A percentile compares a stretch with the other conserved stretches of the same genome.
phyloP scores from a whole-genome alignment of 2,797 vertebrate species.

The Spinibarbus caldwelli region DNA sequence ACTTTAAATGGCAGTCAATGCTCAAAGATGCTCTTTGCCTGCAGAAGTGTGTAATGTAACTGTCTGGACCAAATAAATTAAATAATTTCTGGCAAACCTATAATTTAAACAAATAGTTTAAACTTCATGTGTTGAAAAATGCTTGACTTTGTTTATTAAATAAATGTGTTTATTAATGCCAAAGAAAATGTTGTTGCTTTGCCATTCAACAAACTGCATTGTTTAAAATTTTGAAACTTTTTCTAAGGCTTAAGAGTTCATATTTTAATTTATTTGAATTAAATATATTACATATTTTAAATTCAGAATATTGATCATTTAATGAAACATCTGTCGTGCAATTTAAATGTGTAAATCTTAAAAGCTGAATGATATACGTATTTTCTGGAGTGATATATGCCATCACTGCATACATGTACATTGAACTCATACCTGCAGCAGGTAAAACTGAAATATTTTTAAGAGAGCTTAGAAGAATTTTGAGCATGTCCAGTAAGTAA shows the following conservation, averaged over 20 bases:
- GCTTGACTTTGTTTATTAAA: not conserved
- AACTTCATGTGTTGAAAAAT: not conserved
- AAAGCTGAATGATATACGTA: not conserved
- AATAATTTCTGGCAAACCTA: no score
- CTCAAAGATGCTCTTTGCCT: no score
- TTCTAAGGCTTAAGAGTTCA: not conserved
- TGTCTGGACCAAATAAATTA: no score
- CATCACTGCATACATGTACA: not conserved
- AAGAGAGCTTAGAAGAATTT: constrained; percentile 2
- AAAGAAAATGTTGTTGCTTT: not conserved
- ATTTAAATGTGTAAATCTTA: not conserved
- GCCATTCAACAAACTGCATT: not conserved
- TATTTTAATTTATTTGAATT: not conserved
- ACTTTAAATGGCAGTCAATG: no score
- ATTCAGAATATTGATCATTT: not conserved
- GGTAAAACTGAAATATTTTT: not conserved
- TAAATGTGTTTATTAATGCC: not conserved
- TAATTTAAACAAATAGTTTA: no score
- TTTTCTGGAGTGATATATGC: not conserved
- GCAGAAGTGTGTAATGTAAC: no score
- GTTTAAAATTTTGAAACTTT: not conserved
- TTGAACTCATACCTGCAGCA: not conserved
- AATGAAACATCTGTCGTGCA: not conserved
- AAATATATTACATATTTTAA: not conserved
- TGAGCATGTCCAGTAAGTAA: not conserved